Percentiles rank a stretch among this genome's conserved stretches.
Conservation (phyloP, 2,113 vertebrate species). For the Aptenodytes forsteri region DNA sequence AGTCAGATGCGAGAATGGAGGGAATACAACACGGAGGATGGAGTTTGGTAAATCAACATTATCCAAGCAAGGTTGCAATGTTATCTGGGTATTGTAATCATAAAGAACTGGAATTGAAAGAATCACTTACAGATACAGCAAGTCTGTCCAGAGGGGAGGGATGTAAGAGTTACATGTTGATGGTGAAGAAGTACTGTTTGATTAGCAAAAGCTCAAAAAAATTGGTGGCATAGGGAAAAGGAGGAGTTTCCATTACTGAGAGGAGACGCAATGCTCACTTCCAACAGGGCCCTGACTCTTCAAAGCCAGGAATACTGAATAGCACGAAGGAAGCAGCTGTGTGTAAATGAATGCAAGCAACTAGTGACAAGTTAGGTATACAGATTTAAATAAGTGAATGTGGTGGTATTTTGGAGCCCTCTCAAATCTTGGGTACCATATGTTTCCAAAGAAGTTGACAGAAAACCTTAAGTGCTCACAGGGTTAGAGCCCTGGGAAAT, state of each 20-base stretch:
- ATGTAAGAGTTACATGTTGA: fast-evolving
- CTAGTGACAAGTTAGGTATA: neutral
- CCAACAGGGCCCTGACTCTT: neutral
- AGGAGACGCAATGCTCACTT: neutral
- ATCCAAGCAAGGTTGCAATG: neutral
- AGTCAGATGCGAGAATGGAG: neutral
- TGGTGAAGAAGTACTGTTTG: neutral
- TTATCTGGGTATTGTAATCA: neutral
- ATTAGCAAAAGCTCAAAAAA: neutral
- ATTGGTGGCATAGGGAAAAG: neutral
- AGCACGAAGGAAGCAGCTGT: neutral
- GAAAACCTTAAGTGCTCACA: neutral
- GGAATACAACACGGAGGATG: fast-evolving
- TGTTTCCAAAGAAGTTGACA: neutral
- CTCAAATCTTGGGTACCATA: neutral
- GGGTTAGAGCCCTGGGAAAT: neutral
- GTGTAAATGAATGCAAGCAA: neutral
- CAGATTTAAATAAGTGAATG: neutral
- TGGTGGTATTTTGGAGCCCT: neutral
- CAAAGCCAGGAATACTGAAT: neutral
- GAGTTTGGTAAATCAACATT: neutral
- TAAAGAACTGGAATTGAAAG: neutral
- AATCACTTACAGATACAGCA: neutral
- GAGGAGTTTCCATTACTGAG: neutral
- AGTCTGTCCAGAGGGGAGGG: neutral